Evolutionary conservation across 2,797 vertebrate genomes (phyloP), one percentile per base, ranked within the genome.

Genomic region (Clarias fuscus): DNA sequence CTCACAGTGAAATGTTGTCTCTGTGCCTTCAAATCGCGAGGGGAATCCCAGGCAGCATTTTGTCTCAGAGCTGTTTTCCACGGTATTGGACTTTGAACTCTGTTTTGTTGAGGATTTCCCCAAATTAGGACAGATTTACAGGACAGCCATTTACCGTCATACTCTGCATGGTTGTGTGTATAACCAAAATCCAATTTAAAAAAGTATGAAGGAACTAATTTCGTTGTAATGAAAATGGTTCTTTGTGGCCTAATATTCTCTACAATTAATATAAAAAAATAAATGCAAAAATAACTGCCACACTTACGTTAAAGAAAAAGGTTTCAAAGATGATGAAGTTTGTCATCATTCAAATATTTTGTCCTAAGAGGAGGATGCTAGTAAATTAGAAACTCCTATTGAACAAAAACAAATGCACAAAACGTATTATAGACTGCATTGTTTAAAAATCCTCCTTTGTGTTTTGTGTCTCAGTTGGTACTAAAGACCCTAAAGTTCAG

Each of bases 401-500:
- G 3, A 40, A 5, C 37, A 40, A 40, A 48, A 48, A 53, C 10
- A 13, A 53, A 53, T 53, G 48, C 48, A 53, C 11, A 14, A 13
- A 14, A 53, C 11, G 13, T 53, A 53, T 53, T 53, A 53, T 53
- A 53, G 1, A 2, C 61, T 61, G 5, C 4, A 78, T 48, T 62
- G 62, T 43, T 85, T 43, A 77, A 27, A 20, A 76, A 14, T 14
- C 61, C 37, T 86, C 82, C 87, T 88, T 92, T 94, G 88, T 94
- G 91, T 92, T 93, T 37, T 94, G 30, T 94, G 92, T 90, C 96
- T 93, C 93, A 98, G 98, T 99, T 93, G 98, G 98, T 93, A 98
- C 98, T 91, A 97, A 94, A 96, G 95, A 95, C 89, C 97, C 96
- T 82, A 98, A 98, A 96, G 96, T 99, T 92, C 97, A 99, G 91